Base-by-base conservation (phyloP, 2,888 invertebrate species). In the Drosophila monieri region DNA sequence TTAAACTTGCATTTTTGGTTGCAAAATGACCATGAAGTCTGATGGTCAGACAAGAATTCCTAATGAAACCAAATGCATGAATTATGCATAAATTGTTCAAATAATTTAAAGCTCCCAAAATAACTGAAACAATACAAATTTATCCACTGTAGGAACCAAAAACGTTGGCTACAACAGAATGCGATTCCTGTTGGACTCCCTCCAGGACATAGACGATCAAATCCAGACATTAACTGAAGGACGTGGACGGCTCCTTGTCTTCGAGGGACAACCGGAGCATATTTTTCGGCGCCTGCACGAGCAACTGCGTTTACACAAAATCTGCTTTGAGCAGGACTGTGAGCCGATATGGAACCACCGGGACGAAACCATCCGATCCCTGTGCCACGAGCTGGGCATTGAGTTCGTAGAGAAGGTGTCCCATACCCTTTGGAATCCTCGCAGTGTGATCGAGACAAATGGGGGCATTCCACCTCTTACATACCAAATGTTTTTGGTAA, bases 341-440 rank as follows among this genome's bases (percentile, higher is more conserved):
- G 95, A 95, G 90, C 95, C 95, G 0, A 94, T 94, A 49, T 95
- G 95, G 95, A 93, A 92, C 9, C 90, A 91, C 0, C 92, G 95
- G 1, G 95, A 95, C 88, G 92, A 93, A 18, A 84, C 90, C 4
- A 94, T 95, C 0, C 93, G 93, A 76, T 62, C 74, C 0, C 88
- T 93, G 15, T 95, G 95, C 79, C 86, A 89, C 0, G 93, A 94
- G 65, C 89, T 92, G 41, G 93, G 93, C 21, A 93, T 95, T 2
- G 84, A 91, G 48, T 93, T 93, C 52, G 89, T 91, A 39, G 95
- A 95, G 83, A 92, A 93, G 77, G 94, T 95, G 2, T 95, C 95
- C 0, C 95, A 95, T 77, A 95, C 95, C 0, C 91, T 95, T 8
- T 96, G 95, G 95, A 93, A 95, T 88, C 95, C 95, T 0, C 92